phyloP scores from a whole-genome alignment of 2,888 invertebrate genomes.

The Mythimna lalbum region DNA sequence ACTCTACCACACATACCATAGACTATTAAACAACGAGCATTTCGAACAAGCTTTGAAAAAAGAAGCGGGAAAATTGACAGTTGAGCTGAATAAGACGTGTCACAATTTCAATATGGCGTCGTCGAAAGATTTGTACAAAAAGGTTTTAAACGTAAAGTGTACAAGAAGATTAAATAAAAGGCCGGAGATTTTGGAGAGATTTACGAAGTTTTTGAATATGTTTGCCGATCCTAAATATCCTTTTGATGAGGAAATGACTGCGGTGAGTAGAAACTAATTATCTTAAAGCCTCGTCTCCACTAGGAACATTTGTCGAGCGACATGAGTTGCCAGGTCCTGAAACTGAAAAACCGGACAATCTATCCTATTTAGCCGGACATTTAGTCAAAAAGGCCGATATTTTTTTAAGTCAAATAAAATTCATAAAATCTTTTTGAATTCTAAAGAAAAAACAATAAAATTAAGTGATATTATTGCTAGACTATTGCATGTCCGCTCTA shows the following conservation, averaged over 20 bases:
- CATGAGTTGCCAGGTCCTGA: too few species aligned
- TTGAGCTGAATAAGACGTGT: constrained; percentile 31
- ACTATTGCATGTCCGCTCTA: too few species aligned
- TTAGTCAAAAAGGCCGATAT: too few species aligned
- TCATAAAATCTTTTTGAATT: too few species aligned
- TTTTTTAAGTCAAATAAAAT: too few species aligned
- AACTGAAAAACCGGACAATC: too few species aligned
- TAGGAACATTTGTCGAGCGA: too few species aligned
- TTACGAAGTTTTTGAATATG: constrained; percentile 73
- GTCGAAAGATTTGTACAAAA: not conserved
- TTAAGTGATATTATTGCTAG: too few species aligned
- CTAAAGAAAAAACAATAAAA: too few species aligned
- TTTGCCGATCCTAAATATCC: constrained; percentile 62
- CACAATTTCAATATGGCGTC: constrained; percentile 4
- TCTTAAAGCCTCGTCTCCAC: too few species aligned
- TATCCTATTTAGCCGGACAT: too few species aligned
- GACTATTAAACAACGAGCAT: constrained; percentile 51
- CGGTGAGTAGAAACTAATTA: constrained; percentile 61
- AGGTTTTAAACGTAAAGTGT: constrained; percentile 14
- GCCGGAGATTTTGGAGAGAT: constrained; percentile 62
- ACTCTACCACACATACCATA: constrained; percentile 54
- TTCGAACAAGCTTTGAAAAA: constrained; percentile 46
- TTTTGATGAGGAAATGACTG: constrained; percentile 74
- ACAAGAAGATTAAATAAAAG: constrained; percentile 55
- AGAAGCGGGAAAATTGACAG: constrained; percentile 37